Percentiles rank a stretch among this genome's conserved stretches.
Conservation (phyloP, 2,797 vertebrate genomes). For the Trematomus bernacchii region DNA sequence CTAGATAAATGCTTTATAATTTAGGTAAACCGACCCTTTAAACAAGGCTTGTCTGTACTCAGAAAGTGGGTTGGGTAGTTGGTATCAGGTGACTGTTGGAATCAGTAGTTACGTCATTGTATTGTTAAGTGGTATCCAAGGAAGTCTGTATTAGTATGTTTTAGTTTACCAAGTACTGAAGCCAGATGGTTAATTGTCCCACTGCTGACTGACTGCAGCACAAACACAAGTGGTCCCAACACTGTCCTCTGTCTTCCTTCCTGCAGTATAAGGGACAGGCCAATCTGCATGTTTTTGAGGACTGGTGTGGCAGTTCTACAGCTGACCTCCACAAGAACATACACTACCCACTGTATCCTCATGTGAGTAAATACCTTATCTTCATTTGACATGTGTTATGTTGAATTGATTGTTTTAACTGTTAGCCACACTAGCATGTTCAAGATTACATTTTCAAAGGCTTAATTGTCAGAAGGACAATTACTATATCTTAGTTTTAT, state of each 20-base stretch:
- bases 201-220: constrained; percentile 5
- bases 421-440: background rate
- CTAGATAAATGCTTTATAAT: background rate
- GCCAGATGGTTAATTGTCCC: constrained; percentile 22
- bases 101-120: background rate
- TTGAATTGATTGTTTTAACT: background rate
- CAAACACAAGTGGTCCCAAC: background rate
- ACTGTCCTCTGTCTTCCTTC: background rate
- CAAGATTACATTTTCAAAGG: too few relatives aligned
- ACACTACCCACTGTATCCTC: constrained; percentile 94
- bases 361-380: constrained; percentile 86
- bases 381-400: background rate
- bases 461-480: too few relatives aligned
- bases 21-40: background rate
- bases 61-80: background rate
- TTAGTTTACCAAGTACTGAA: constrained; percentile 15
- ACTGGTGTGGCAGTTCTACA: constrained; percentile 94
- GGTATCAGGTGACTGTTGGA: constrained; percentile 4
- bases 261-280: constrained; percentile 89
- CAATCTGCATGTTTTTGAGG: constrained; percentile 96
- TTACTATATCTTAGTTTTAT: too few relatives aligned
- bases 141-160: constrained; percentile 36
- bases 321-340: constrained; percentile 90
- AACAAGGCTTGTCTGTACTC: constrained; percentile 4
- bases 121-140: constrained; percentile 18